Evolutionary conservation across 2,888 invertebrate genomes (phyloP).

Genomic region (Pocota personata): DNA sequence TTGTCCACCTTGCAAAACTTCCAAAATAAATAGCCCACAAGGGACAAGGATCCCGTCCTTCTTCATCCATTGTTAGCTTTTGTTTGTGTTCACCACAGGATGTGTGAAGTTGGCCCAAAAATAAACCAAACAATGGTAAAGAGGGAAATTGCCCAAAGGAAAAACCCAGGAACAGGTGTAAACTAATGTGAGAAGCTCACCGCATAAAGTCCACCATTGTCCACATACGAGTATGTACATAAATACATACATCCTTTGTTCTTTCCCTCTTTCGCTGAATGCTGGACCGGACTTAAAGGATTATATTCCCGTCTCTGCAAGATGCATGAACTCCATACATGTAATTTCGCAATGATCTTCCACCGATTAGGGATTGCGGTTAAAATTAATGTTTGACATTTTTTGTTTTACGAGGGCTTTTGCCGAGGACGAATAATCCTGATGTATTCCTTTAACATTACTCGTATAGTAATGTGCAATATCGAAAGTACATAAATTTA

Average conservation of each 20-base stretch:
- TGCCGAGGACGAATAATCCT: background rate
- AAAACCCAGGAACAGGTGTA: slow-evolving; percentile 55
- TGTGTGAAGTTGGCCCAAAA: slow-evolving; percentile 50
- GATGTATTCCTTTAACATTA: background rate
- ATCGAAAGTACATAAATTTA: background rate
- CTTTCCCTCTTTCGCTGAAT: slow-evolving; percentile 4
- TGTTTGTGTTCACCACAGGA: slow-evolving; percentile 37
- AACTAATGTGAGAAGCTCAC: slow-evolving; percentile 55
- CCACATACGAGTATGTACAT: too few relatives aligned
- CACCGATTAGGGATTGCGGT: slow-evolving; percentile 56
- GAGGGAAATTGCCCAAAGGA: slow-evolving; percentile 36
- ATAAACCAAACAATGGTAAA: slow-evolving; percentile 35
- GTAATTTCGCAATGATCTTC: slow-evolving; percentile 50
- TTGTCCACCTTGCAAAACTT: slow-evolving; percentile 50
- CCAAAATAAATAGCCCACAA: slow-evolving; percentile 58
- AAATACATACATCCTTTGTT: slow-evolving; percentile 12
- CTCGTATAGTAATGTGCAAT: background rate
- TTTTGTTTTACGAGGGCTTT: slow-evolving; percentile 37
- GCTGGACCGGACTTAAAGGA: slow-evolving; percentile 49
- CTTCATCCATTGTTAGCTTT: slow-evolving; percentile 38
- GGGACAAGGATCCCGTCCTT: slow-evolving; percentile 44
- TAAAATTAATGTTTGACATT: slow-evolving; percentile 60
- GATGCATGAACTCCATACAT: slow-evolving; percentile 19
- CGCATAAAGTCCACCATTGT: slow-evolving; percentile 23
- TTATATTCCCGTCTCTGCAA: slow-evolving; percentile 32